Evolutionary conservation across 2,113 vertebrate genomes (phyloP), one percentile per base, ranked within the genome.

Genomic region (Malaclemys terrapin): DNA sequence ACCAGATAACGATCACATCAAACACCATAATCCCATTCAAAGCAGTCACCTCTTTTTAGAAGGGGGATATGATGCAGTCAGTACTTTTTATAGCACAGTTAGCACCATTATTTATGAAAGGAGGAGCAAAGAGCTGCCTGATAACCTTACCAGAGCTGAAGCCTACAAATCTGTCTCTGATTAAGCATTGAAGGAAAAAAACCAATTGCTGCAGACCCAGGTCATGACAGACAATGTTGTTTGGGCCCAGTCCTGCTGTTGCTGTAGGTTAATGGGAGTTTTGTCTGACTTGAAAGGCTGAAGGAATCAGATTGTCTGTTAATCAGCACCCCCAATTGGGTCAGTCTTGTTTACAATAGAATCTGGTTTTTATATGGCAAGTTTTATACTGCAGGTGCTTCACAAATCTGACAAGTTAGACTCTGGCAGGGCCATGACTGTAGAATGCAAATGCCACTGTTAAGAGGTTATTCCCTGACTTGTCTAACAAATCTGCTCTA

Each of bases 1-100:
- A 84, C 76, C 91, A 95, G 95, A 89, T 91, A 93, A 85, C 80
- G 84, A 97, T 90, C 91, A 89, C 95, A 96, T 79, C 95, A 53
- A 87, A 96, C 94, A 96, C 8, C 88, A 91, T 95, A 94, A 96
- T 85, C 96, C 89, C 88, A 89, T 89, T 93, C 85, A 87, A 87
- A 96, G n/a, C 88, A 85, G 87, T 96, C 89, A 81, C 25, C 49
- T 95, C 79, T 82, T 54, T 42, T 56, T 81, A 93, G 87, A 96
- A 52, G 65, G 22, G 87, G 65, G 89, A 89, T 84, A 89, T 0
- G 5, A 82, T 11, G 90, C 80, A 96, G 69, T 88, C 86, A 89
- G 81, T 1, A 50, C 27, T 85, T 96, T 91, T 93, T 13, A 93
- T 93, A 72, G 91, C 94, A 59, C 57, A 84, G 31, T 85, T 87